Evolutionary conservation across 2,888 invertebrate genomes (phyloP).

Genomic region (Hydriomena furcata): DNA sequence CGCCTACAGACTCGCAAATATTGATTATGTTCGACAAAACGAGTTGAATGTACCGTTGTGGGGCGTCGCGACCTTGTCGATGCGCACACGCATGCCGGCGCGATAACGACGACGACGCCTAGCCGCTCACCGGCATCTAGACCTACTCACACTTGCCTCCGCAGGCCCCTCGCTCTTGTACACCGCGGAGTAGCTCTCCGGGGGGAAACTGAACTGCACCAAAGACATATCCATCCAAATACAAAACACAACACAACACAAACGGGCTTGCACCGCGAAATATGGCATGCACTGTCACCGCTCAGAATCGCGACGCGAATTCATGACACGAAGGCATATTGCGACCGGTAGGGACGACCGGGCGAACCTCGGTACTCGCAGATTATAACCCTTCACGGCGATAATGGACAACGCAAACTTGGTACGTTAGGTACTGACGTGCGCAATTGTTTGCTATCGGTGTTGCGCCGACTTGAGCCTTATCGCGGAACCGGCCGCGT

Average conservation of each 20-base stretch:
- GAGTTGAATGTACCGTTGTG: conserved; percentile 73
- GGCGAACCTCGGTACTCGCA: conserved; percentile 48
- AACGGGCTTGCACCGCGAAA: conserved; percentile 41
- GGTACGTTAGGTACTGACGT: conserved; percentile 47
- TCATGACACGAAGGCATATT: conserved; percentile 35
- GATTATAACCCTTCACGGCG: conserved; percentile 64
- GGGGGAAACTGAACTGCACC: conserved; percentile 68
- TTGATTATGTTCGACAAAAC: conserved; percentile 46
- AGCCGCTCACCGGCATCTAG: conserved; percentile 42
- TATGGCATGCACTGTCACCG: conserved; percentile 59
- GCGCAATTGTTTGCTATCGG: conserved; percentile 56
- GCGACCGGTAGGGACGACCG: conserved; percentile 10
- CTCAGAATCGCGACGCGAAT: conserved; percentile 42
- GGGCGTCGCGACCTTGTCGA: conserved; percentile 63
- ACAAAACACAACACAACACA: conserved; percentile 50
- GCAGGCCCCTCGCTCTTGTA: conserved; percentile 58
- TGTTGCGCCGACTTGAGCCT: conserved; percentile 43
- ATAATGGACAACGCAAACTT: conserved; percentile 73
- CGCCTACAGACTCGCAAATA: conserved; percentile 38
- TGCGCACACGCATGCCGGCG: conserved; percentile 55
- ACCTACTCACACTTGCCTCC: conserved; percentile 67
- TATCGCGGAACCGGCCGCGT: conserved; percentile 63
- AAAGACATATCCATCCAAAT: conserved; percentile 56
- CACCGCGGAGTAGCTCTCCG: conserved; percentile 73
- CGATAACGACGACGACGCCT: conserved; percentile 52